Base-by-base conservation (phyloP, 2,113 vertebrate species). In the Mustela lutreola region DNA sequence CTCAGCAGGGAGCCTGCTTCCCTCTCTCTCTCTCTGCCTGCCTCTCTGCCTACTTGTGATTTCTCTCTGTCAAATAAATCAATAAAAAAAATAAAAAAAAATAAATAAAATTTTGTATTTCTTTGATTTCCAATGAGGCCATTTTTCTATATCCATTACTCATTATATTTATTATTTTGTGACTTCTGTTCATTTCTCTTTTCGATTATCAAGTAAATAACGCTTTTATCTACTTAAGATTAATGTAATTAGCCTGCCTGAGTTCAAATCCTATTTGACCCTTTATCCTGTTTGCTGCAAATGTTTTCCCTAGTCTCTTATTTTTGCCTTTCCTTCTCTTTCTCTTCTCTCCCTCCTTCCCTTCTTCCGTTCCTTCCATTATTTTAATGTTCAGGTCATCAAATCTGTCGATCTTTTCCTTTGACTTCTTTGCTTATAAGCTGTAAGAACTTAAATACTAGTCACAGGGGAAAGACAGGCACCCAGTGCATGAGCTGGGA, bases 351-450 rank as follows among this genome's bases (percentile, higher is more conserved):
- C 7, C 33, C 8, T 3, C 31, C 14, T 7, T 31, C 22, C 39
- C 24, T 31, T 22, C 18, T 6, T 8, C 10, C 21, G 18, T 26
- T 36, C 62, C 70, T 62, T 70, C 71, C 48, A 0, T 58, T 53
- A 26, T 33, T 91, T 93, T 39, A 39, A n/a, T 39, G 15, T 58
- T 92, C 42, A 84, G 1, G 11, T 12, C 19, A 28, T 88, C 36
- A 70, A 48, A 65, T 87, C 6, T 97, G 4, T 65, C 60, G 50
- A 36, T 48, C 36, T 96, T 84, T 91, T 80, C 95, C 63, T 91
- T 73, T 75, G 36, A 48, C 14, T 26, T 63, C 28, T 80, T 39
- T 67, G 62, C 71, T 86, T n/a, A 16, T 16, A 84, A 94, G 63
- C n/a, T 22, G 4, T 36, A 70, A 76, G 42, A 91, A 11, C 7